Evolutionary conservation across 2,888 invertebrate species (phyloP).

Genomic region (Drosophila algonquin): DNA sequence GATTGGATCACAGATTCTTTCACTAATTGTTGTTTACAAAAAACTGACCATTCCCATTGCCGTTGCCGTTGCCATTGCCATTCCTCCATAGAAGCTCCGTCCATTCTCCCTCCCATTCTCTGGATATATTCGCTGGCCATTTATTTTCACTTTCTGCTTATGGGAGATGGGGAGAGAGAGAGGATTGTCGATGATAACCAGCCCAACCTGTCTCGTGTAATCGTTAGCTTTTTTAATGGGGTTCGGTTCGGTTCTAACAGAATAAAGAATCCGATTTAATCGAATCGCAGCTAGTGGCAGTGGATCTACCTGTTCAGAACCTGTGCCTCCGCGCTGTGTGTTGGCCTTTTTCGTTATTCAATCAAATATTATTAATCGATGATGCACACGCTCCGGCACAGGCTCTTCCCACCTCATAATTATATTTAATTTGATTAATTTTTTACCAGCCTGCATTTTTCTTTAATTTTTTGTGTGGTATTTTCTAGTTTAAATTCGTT

Average conservation of each 20-base stretch:
- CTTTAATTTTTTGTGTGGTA: conserved; percentile 25
- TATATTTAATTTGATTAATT: conserved; percentile 27
- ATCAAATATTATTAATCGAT: conserved; percentile 35
- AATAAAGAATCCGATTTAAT: conserved; percentile 40
- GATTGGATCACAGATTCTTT: conserved; percentile 36
- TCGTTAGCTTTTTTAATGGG: conserved; percentile 43
- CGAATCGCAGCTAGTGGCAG: conserved; percentile 9
- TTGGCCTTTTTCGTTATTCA: conserved; percentile 7
- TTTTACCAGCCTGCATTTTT: conserved; percentile 18
- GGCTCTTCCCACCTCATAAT: conserved; percentile 15
- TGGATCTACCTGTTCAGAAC: conserved; percentile 31
- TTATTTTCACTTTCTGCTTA: conserved; percentile 41
- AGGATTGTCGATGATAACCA: conserved; percentile 26
- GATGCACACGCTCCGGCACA: conserved; percentile 28
- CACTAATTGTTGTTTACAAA: conserved; percentile 32
- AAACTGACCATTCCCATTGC: conserved; percentile 26
- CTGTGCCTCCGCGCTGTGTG: not conserved
- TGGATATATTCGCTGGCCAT: conserved; percentile 35
- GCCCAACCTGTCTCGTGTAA: conserved; percentile 44
- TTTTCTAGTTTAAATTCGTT: conserved; percentile 29
- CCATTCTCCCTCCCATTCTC: not conserved
- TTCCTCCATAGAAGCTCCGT: not conserved
- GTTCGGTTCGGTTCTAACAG: conserved; percentile 25
- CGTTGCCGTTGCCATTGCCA: not conserved
- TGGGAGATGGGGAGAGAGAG: not conserved